Evolutionary conservation across 2,797 vertebrate genomes (phyloP).

Genomic region (Phyllotis vaccarum): DNA sequence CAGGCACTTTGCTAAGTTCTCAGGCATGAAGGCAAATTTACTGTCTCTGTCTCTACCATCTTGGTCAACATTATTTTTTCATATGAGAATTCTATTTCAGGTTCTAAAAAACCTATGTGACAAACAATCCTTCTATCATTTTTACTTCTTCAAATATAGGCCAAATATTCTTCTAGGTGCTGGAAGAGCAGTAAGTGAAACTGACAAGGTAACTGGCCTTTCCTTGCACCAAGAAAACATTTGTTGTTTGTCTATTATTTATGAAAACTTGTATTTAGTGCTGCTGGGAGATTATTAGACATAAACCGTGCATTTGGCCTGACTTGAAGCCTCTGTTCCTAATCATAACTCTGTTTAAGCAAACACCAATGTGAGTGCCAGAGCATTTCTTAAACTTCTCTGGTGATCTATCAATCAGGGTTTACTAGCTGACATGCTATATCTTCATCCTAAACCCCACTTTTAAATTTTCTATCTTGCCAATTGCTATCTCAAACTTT

Average conservation of each 20-base stretch:
- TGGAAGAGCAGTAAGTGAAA: not conserved
- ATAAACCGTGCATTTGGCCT: not conserved
- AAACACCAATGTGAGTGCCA: rapidly evolving
- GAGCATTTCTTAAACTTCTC: not conserved
- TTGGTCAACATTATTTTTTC: not conserved
- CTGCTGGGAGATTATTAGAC: not conserved
- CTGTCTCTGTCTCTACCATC: not conserved
- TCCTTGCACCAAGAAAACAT: not conserved
- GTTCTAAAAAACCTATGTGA: not conserved
- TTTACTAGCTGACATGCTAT: not conserved
- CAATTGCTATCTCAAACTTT: not conserved
- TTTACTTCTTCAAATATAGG: not conserved
- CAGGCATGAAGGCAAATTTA: not conserved
- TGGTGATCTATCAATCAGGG: rapidly evolving
- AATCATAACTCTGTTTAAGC: not conserved
- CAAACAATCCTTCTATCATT: not conserved
- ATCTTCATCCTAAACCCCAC: not conserved
- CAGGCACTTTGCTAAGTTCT: not conserved
- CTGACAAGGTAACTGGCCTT: not conserved
- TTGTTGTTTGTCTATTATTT: not conserved
- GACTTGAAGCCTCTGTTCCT: not conserved
- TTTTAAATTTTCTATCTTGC: not conserved
- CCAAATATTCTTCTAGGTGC: no score
- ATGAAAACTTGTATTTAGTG: not conserved
- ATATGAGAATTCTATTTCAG: not conserved